phyloP scores from a whole-genome alignment of 2,888 invertebrate species.

The Conus canariensis region DNA sequence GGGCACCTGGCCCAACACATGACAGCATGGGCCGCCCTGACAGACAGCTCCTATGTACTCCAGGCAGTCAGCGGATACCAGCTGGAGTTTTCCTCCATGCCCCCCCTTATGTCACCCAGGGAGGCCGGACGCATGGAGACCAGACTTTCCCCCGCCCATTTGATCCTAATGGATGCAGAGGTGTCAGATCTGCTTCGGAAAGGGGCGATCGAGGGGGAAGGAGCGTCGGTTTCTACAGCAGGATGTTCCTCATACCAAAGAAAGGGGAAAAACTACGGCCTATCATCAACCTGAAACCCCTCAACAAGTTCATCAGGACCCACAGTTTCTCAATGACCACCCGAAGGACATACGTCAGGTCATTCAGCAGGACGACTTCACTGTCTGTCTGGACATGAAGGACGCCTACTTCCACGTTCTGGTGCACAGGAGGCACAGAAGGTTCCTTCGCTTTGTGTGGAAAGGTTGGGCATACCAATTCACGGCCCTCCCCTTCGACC shows the following conservation, averaged over 20 bases:
- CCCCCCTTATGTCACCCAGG: not conserved
- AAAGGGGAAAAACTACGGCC: not conserved
- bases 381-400: constrained; percentile 7
- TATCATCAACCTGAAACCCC: constrained; percentile 13
- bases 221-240: no score
- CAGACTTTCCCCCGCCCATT: not conserved
- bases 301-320: not conserved
- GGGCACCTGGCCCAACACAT: not conserved
- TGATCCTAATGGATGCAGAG: not conserved
- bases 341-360: not conserved
- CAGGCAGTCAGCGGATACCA: not conserved
- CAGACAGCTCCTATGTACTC: not conserved
- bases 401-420: constrained; percentile 12
- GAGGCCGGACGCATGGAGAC: constrained; percentile 3
- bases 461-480: no score
- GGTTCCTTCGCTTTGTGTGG: no score
- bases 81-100: not conserved
- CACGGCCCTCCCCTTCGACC: no score
- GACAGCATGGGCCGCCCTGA: not conserved
- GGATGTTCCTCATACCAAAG: constrained; percentile 13
- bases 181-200: not conserved
- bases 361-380: not conserved
- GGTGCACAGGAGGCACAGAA: no score
- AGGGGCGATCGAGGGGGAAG: not conserved
- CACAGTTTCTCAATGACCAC: not conserved